Conservation (phyloP, 2,797 vertebrate species). For the Sylvilagus floridanus region DNA sequence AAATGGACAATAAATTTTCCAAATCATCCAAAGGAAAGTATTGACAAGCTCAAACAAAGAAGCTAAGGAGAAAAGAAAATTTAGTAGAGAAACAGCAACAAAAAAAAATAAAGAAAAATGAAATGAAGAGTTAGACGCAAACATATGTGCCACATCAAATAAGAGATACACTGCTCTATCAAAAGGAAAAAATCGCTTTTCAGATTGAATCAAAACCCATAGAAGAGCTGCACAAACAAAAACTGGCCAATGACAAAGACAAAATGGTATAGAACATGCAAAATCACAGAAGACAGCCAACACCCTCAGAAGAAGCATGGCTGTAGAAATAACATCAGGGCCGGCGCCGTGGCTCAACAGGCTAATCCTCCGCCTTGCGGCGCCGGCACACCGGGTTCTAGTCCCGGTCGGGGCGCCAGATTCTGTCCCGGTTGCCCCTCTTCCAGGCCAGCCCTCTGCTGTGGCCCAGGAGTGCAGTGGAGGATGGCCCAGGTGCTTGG, state of each 20-base stretch:
- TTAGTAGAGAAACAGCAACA: background rate
- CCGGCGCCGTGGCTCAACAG: too few relatives aligned
- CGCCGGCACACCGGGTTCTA: too few relatives aligned
- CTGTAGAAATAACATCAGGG: background rate
- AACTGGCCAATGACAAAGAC: background rate
- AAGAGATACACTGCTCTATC: background rate
- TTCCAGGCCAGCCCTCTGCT: too few relatives aligned
- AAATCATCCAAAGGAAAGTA: conserved; percentile 5
- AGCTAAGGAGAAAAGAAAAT: background rate
- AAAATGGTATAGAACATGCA: background rate
- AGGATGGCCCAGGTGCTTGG: too few relatives aligned
- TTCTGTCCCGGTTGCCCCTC: too few relatives aligned
- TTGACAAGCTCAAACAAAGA: background rate
- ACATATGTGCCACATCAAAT: background rate
- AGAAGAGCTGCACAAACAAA: background rate
- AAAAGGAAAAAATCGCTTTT: background rate
- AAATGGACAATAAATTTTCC: background rate
- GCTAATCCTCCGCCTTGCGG: too few relatives aligned
- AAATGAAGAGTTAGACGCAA: background rate
- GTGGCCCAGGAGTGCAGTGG: too few relatives aligned
- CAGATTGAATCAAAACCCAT: background rate
- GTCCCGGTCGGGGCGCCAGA: too few relatives aligned
- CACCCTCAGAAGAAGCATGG: background rate
- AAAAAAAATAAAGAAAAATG: background rate
- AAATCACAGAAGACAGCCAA: background rate